A percentile compares a stretch with the other conserved stretches of the same genome.
Evolutionary conservation across 2,888 invertebrate species (phyloP).

Genomic region (Athrips mouffetella): DNA sequence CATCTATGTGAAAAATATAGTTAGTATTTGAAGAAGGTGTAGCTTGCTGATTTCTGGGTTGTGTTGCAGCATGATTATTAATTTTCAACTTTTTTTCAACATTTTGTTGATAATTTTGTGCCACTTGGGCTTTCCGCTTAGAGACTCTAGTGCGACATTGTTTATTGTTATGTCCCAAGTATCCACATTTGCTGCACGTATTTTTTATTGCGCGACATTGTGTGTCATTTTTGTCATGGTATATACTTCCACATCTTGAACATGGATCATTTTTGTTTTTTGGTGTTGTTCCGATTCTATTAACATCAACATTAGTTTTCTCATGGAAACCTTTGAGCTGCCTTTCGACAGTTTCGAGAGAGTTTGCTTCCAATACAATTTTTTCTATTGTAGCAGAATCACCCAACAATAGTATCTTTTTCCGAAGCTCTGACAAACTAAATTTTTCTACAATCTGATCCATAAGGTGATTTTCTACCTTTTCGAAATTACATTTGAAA

Average conservation of each 20-base stretch:
- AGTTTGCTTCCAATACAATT: not conserved
- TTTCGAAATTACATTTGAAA: conserved; percentile 21
- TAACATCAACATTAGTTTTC: not conserved
- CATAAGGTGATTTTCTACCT: not conserved
- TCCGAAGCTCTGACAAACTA: not conserved
- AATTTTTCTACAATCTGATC: not conserved
- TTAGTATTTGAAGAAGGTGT: conserved; percentile 18
- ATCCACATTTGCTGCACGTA: conserved; percentile 20
- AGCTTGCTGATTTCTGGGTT: conserved; percentile 22
- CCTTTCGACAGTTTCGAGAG: not conserved
- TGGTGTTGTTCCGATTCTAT: not conserved
- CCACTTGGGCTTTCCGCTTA: not conserved
- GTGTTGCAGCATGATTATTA: conserved; percentile 27
- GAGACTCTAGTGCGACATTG: not conserved
- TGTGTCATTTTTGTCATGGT: not conserved
- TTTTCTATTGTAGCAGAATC: not conserved
- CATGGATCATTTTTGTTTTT: not conserved
- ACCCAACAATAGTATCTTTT: not conserved
- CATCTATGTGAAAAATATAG: not conserved
- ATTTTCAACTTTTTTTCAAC: not conserved
- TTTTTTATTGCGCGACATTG: not conserved
- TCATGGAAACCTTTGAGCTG: not conserved
- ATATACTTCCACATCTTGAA: not conserved
- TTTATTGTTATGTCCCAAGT: conserved; percentile 16
- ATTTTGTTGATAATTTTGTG: not conserved